Base-by-base conservation (phyloP, 2,888 invertebrate genomes). In the Herminia tarsipennalis region DNA sequence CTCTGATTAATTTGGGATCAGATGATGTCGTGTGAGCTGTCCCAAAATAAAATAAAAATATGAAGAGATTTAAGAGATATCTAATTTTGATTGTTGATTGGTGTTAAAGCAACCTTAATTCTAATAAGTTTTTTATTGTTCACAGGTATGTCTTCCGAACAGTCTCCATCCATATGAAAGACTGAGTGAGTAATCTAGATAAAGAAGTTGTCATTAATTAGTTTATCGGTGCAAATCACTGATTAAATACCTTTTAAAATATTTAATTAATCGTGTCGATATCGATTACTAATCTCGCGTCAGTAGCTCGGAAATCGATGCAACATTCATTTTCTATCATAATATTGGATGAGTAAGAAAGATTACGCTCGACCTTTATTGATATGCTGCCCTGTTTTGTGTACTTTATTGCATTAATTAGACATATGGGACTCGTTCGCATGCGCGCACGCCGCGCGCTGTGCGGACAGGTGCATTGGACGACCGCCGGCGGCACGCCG, bases 61-160 rank as follows among this genome's bases (percentile, higher is more conserved):
- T n/a, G n/a, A n/a, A n/a, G n/a, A n/a, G n/a, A n/a, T n/a, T n/a
- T n/a, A n/a, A n/a, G n/a, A n/a, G n/a, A n/a, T n/a, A n/a, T n/a
- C n/a, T n/a, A n/a, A n/a, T n/a, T n/a, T n/a, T n/a, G n/a, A n/a
- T n/a, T n/a, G n/a, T n/a, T n/a, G n/a, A n/a, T n/a, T n/a, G n/a
- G n/a, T n/a, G 9, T 1, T 9, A 24, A 24, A 4, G 2, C 22
- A 8, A 3, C n/a, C 1, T n/a, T 1, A 17, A 2, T 20, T 27
- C 25, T 28, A 20, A 45, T 18, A 3, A 24, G 2, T 25, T 9
- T 38, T 6, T 54, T 41, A 28, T 41, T 66, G 36, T 59, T 66
- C 21, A 16, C 64, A 65, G 67, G 67, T 65, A 66, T 47, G 67
- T 46, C 43, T 27, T 39, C 44, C 51, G 51, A 29, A 35, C 43